Evolutionary conservation across 1,140 invertebrate species (phyloP).

Genomic region (Nomia melanderi): DNA sequence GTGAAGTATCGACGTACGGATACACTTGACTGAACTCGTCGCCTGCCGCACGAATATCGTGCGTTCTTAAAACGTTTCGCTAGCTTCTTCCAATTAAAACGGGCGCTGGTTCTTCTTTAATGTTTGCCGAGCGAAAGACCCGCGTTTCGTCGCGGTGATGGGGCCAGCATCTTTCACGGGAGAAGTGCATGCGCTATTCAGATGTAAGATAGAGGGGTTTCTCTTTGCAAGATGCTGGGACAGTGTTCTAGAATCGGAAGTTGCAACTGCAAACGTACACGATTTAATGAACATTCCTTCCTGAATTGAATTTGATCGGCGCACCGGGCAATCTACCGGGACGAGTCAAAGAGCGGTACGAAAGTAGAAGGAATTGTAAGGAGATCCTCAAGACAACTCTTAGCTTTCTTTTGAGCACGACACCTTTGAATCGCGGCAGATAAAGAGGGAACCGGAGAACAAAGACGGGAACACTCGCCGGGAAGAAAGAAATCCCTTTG

Average conservation of each 20-base stretch:
- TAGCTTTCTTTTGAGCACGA: slow-evolving; percentile 45
- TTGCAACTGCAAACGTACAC: background rate
- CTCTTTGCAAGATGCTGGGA: too few species aligned
- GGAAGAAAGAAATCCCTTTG: background rate
- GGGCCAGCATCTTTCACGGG: background rate
- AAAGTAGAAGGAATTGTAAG: slow-evolving; percentile 44
- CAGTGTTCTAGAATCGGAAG: background rate
- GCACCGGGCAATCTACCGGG: background rate
- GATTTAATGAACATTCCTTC: slow-evolving; percentile 45
- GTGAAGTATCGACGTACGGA: slow-evolving; percentile 47
- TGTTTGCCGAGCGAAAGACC: background rate
- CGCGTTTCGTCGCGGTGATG: background rate
- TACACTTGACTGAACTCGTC: slow-evolving; percentile 34
- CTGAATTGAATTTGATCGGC: slow-evolving; percentile 39
- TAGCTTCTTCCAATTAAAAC: slow-evolving; percentile 20
- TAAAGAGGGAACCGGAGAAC: slow-evolving; percentile 21
- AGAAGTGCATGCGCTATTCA: background rate
- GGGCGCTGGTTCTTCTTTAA: background rate
- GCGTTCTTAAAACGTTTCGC: background rate
- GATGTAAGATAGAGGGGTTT: slow-evolving; percentile 22
- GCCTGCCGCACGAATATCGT: background rate
- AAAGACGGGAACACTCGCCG: slow-evolving; percentile 4
- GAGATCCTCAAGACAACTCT: slow-evolving; percentile 48
- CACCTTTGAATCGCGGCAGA: slow-evolving; percentile 50
- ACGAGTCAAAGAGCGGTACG: slow-evolving; percentile 19